Evolutionary conservation across 2,113 vertebrate species (phyloP).

Genomic region (Eira barbara): DNA sequence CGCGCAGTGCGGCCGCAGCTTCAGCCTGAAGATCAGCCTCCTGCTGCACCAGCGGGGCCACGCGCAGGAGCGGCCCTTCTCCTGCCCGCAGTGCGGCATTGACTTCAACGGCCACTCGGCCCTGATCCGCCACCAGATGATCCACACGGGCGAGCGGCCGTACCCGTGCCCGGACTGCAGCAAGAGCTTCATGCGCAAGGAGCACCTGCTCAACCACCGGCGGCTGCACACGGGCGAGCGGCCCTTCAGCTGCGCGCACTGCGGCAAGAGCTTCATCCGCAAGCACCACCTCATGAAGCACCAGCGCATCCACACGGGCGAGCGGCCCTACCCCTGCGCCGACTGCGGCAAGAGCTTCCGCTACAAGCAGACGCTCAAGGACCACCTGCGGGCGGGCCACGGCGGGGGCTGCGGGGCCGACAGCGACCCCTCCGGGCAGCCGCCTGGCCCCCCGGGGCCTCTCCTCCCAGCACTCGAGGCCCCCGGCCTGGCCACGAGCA

Average conservation of each 20-base stretch:
- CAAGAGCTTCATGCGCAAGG: conserved; percentile 92
- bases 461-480: conserved; percentile 48
- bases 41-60: conserved; percentile 80
- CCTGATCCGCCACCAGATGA: conserved; percentile 89
- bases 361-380: conserved; percentile 74
- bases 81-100: conserved; percentile 69
- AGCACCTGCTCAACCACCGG: conserved; percentile 85
- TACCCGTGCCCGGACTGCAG: conserved; percentile 89
- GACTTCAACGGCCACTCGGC: conserved; percentile 83
- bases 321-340: conserved; percentile 66
- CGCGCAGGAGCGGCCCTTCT: conserved; percentile 61
- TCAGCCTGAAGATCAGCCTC: conserved; percentile 82
- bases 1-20: conserved; percentile 81
- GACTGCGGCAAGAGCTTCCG: conserved; percentile 66
- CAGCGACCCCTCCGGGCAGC: background rate
- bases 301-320: conserved; percentile 77
- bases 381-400: conserved; percentile 65
- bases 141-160: conserved; percentile 90
- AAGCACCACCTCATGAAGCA: conserved; percentile 80
- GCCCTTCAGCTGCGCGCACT: conserved; percentile 76
- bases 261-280: conserved; percentile 81
- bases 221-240: conserved; percentile 81
- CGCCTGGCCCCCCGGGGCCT: conserved; percentile 50
- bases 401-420: conserved; percentile 14
- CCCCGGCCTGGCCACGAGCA: conserved; percentile 5